Conservation (phyloP, 2,113 vertebrate genomes). For the Chamaetylas fuelleborni region DNA sequence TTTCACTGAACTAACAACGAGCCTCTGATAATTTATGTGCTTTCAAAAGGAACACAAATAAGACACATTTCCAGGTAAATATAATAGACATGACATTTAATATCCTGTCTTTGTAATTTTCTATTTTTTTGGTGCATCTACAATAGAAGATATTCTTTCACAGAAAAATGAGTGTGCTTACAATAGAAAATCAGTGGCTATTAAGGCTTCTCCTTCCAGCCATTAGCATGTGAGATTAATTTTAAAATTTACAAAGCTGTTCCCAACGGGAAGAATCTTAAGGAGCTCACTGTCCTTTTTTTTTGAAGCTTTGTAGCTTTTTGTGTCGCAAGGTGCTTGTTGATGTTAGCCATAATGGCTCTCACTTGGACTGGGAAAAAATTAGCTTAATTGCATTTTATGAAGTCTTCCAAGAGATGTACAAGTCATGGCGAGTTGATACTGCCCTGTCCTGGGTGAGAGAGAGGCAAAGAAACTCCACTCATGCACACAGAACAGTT, state of each 20-base stretch:
- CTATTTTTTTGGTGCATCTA: neutral
- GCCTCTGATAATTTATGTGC: neutral
- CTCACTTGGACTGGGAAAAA: neutral
- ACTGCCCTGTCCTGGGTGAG: neutral
- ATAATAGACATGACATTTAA: neutral
- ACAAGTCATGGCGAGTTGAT: neutral
- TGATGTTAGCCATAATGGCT: neutral
- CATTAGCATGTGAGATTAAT: neutral
- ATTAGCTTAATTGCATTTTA: neutral
- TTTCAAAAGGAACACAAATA: neutral
- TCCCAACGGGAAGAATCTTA: neutral
- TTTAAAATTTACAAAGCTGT: neutral
- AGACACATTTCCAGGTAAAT: neutral
- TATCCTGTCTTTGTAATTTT: neutral
- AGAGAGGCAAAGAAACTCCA: neutral
- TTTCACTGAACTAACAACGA: neutral
- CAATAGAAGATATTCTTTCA: neutral
- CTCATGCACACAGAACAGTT: neutral
- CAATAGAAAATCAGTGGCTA: neutral
- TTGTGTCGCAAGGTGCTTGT: neutral
- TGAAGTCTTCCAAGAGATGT: neutral
- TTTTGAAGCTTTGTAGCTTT: neutral
- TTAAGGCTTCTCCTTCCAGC: neutral
- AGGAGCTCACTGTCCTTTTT: neutral
- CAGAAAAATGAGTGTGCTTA: neutral